Percentiles rank a stretch among this genome's conserved stretches.
Conservation (phyloP, 2,797 vertebrate genomes). For the Cichlasoma orientale region DNA sequence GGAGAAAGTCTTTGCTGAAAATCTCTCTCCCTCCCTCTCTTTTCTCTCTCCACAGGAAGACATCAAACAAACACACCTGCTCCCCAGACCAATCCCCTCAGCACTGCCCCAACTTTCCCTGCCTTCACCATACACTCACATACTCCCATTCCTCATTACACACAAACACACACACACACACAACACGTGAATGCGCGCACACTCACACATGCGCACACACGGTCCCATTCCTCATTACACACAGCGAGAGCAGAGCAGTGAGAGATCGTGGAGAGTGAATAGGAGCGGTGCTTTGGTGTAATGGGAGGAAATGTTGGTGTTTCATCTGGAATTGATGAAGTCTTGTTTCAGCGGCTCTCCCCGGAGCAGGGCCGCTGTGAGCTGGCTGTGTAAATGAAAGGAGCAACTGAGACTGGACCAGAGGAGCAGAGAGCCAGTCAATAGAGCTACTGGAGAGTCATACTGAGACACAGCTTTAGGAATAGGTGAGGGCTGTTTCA, state of each 20-base stretch:
- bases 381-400: slow-evolving; percentile 76
- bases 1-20: slow-evolving; percentile 54
- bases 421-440: slow-evolving; percentile 66
- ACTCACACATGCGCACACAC: slow-evolving; percentile 48
- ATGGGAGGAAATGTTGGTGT: slow-evolving; percentile 84
- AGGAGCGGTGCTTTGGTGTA: slow-evolving; percentile 74
- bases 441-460: slow-evolving; percentile 65
- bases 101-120: slow-evolving; percentile 59
- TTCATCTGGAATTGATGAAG: slow-evolving; percentile 87
- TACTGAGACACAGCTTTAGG: slow-evolving; percentile 48
- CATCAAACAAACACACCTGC: slow-evolving; percentile 74
- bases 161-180: slow-evolving; percentile 41
- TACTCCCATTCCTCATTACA: slow-evolving; percentile 63
- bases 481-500: slow-evolving; percentile 36
- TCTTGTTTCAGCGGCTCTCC: slow-evolving; percentile 79
- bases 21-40: slow-evolving; percentile 30
- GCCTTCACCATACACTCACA: slow-evolving; percentile 49
- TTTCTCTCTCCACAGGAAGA: slow-evolving; percentile 52
- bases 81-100: slow-evolving; percentile 68
- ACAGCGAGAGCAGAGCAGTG: slow-evolving; percentile 66
- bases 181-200: slow-evolving; percentile 41
- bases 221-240: slow-evolving; percentile 75
- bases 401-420: slow-evolving; percentile 58
- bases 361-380: slow-evolving; percentile 67
- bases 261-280: slow-evolving; percentile 69